These are phyloP conservation scores for Noctua janthina DNA, from an alignment of 2,888 invertebrate species.

Conservation along the genomic window DNA sequence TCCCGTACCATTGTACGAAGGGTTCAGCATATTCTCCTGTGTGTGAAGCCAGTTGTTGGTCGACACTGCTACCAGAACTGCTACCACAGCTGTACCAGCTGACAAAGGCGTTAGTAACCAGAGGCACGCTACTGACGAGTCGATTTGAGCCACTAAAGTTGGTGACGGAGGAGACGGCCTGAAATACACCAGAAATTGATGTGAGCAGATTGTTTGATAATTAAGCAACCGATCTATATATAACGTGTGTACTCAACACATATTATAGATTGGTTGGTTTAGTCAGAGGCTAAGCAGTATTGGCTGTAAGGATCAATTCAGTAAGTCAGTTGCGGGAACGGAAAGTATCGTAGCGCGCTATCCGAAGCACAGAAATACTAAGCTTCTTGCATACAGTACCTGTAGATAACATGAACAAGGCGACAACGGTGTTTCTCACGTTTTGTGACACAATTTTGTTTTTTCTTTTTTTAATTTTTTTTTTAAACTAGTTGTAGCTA, in stretches of 20 bases:
- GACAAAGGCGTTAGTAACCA: constrained; percentile 92
- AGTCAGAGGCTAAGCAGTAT: neutral
- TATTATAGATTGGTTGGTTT: neutral
- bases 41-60: constrained; percentile 97
- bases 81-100: constrained; percentile 93
- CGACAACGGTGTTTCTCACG: neutral
- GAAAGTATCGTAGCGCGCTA: neutral
- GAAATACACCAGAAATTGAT: constrained; percentile 66
- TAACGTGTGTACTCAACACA: neutral
- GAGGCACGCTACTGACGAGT: constrained; percentile 91
- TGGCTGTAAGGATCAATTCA: neutral
- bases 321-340: neutral
- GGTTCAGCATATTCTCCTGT: constrained; percentile 95
- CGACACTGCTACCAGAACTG: constrained; percentile 93
- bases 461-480: no score
- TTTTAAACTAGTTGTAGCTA: no score
- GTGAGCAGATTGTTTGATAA: neutral
- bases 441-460: neutral
- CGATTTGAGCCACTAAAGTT: constrained; percentile 87
- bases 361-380: neutral
- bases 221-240: neutral
- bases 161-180: constrained; percentile 88
- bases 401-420: no score
- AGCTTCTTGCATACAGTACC: no score
- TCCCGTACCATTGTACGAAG: constrained; percentile 94